Conservation (phyloP, 2,888 invertebrate species). For the Fissipunctia ypsillon region DNA sequence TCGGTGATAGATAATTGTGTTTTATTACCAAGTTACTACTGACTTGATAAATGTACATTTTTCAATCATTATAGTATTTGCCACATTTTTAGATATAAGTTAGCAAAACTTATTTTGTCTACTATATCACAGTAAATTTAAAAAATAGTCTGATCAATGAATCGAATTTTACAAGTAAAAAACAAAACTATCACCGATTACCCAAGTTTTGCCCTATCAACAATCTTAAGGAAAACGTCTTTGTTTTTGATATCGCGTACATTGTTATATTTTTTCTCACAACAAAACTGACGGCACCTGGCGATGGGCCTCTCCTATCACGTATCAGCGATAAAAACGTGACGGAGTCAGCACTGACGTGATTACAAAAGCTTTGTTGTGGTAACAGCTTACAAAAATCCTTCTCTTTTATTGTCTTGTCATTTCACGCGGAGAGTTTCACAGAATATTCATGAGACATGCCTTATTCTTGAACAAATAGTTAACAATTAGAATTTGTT, state of each 20-base stretch:
- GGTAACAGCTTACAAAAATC: slow-evolving; percentile 52
- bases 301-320: slow-evolving; percentile 62
- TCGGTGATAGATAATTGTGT: too few species aligned
- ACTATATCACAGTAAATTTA: too few species aligned
- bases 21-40: too few species aligned
- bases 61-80: too few species aligned
- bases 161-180: too few species aligned
- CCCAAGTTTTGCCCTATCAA: too few species aligned
- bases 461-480: slow-evolving; percentile 28
- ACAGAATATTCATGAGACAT: slow-evolving; percentile 53
- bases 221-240: slow-evolving; percentile 48
- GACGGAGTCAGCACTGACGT: slow-evolving; percentile 57
- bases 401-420: slow-evolving; percentile 47
- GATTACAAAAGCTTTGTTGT: slow-evolving; percentile 61
- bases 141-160: too few species aligned
- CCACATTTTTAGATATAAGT: too few species aligned
- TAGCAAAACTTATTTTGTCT: too few species aligned
- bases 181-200: too few species aligned
- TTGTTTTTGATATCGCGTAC: slow-evolving; percentile 41
- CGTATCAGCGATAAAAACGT: slow-evolving; percentile 68
- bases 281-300: slow-evolving; percentile 57
- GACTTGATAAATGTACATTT: too few species aligned
- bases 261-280: slow-evolving; percentile 58
- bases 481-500: slow-evolving; percentile 18
- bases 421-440: slow-evolving; percentile 12